Conservation (phyloP, 1,140 invertebrate species). For the Telenomus remus region DNA sequence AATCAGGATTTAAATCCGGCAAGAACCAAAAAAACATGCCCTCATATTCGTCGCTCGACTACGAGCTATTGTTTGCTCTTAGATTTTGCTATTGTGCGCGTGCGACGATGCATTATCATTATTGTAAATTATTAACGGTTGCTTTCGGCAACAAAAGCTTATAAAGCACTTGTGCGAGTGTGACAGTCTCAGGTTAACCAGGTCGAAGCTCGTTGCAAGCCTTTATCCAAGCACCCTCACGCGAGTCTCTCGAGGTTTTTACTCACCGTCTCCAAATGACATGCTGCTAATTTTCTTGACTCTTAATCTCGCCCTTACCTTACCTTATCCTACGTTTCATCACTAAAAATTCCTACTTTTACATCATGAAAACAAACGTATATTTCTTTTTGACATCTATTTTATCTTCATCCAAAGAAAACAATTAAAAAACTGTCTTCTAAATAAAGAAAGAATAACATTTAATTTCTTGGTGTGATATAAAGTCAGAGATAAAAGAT, state of each 20-base stretch:
- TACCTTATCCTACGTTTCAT: constrained; percentile 25
- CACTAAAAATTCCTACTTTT: constrained; percentile 16
- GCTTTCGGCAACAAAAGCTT: constrained; percentile 35
- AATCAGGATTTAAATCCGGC: background rate
- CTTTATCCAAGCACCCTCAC: constrained; percentile 15
- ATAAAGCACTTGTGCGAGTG: constrained; percentile 38
- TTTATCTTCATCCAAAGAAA: too few species aligned
- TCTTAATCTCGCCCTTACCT: constrained; percentile 34
- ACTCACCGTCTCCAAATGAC: constrained; percentile 35
- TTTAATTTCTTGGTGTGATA: too few species aligned
- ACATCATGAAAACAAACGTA: constrained; percentile 14
- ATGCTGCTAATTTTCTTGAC: constrained; percentile 42
- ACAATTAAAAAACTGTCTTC: background rate
- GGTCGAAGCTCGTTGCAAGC: constrained; percentile 36
- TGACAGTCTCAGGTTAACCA: constrained; percentile 38
- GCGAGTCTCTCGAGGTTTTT: constrained; percentile 18
- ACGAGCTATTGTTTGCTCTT: background rate
- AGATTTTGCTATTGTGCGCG: constrained; percentile 8
- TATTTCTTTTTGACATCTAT: background rate
- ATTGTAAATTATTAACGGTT: constrained; percentile 46
- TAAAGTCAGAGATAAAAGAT: too few species aligned
- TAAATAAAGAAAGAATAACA: background rate
- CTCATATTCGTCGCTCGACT: background rate
- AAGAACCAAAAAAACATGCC: background rate
- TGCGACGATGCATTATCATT: constrained; percentile 30